These are phyloP conservation scores for Paramormyrops kingsleyae DNA, from an alignment of 2,113 vertebrate genomes.

Conservation along the genomic window DNA sequence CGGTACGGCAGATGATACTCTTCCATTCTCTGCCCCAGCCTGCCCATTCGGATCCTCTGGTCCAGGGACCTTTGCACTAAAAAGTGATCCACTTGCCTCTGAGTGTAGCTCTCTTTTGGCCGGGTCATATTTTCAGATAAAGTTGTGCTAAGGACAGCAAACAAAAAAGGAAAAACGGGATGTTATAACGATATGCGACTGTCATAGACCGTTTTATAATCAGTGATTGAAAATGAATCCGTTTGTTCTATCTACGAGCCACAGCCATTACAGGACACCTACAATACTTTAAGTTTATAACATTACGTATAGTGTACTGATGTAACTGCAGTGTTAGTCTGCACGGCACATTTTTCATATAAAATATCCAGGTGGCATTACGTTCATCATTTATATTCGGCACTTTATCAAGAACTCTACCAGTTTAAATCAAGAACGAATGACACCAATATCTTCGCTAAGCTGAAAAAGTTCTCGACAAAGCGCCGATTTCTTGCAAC, in stretches of 20 bases:
- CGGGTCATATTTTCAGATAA: constrained; percentile 42
- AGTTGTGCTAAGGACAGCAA: constrained; percentile 35
- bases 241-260: not conserved
- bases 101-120: constrained; percentile 48
- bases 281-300: not conserved
- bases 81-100: constrained; percentile 52
- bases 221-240: not conserved
- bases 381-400: not conserved
- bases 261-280: not conserved
- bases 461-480: not conserved
- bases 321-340: not conserved
- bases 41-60: constrained; percentile 49
- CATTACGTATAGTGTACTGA: not conserved
- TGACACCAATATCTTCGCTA: not conserved
- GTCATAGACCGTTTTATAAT: not conserved
- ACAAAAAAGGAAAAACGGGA: not conserved
- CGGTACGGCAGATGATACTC: constrained; percentile 45
- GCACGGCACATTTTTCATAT: not conserved
- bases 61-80: constrained; percentile 43
- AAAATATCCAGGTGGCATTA: not conserved
- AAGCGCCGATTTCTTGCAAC: not conserved
- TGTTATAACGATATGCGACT: not conserved
- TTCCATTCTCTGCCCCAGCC: constrained; percentile 27
- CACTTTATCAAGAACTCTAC: not conserved
- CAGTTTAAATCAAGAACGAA: not conserved